phyloP scores from a whole-genome alignment of 2,797 vertebrate genomes.

The Mus minutoides region DNA sequence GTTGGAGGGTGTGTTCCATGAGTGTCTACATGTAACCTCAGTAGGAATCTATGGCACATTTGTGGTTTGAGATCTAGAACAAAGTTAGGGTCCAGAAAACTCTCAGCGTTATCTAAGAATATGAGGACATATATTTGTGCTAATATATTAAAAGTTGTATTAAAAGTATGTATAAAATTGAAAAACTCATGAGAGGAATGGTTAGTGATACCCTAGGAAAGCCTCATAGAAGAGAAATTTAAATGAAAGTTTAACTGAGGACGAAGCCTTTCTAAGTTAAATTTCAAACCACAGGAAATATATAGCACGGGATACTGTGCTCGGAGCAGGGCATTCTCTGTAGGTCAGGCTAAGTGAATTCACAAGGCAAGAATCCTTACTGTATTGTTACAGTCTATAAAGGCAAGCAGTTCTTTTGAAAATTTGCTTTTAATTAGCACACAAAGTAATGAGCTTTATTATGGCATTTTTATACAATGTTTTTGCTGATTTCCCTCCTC shows the following conservation, averaged over 20 bases:
- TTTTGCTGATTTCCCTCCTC: neutral
- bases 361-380: neutral
- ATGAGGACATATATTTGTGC: neutral
- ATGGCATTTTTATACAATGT: neutral
- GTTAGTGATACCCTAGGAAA: neutral
- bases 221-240: slow-evolving; percentile 3
- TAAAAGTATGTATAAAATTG: slow-evolving; percentile 18
- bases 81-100: slow-evolving; percentile 18
- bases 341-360: neutral
- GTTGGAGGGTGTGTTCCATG: neutral
- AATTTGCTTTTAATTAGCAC: neutral
- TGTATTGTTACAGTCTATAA: neutral
- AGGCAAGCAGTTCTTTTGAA: neutral
- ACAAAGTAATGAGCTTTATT: neutral
- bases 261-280: slow-evolving; percentile 33
- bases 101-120: neutral
- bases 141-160: slow-evolving; percentile 42
- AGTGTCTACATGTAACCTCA: neutral
- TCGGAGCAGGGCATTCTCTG: neutral
- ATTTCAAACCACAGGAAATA: slow-evolving; percentile 22
- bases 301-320: neutral
- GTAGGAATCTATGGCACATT: neutral
- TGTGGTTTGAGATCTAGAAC: neutral
- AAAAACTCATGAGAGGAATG: neutral
- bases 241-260: slow-evolving; percentile 22